A percentile compares a stretch with the other conserved stretches of the same genome.
Evolutionary conservation across 1,140 invertebrate species (phyloP).

Genomic region (Ephestia elutella): DNA sequence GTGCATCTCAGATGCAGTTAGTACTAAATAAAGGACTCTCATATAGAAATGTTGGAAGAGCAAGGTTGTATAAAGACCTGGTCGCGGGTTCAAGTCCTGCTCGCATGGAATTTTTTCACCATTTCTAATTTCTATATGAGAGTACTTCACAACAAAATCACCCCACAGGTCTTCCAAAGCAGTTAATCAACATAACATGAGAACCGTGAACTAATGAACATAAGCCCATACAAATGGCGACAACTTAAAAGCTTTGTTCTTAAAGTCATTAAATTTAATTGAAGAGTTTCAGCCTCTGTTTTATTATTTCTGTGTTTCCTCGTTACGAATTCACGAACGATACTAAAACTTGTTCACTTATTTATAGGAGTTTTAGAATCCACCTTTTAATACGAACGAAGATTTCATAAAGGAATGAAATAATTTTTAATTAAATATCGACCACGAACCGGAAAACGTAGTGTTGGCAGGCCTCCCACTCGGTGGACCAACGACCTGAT

Average conservation of each 20-base stretch:
- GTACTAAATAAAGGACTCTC: no score
- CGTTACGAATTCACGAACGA: slow-evolving; percentile 1
- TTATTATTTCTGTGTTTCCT: slow-evolving; percentile 4
- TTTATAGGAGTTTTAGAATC: neutral
- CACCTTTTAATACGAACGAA: no score
- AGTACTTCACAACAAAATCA: neutral
- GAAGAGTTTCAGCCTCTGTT: slow-evolving; percentile 1
- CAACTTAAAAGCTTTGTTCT: slow-evolving; percentile 5
- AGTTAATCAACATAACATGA: neutral
- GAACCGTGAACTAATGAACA: neutral
- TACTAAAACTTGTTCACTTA: neutral
- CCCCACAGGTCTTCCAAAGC: neutral
- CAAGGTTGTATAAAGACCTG: no score
- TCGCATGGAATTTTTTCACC: no score
- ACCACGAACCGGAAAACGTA: no score
- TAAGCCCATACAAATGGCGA: neutral
- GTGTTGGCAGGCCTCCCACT: no score
- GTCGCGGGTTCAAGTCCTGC: no score
- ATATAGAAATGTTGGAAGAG: no score
- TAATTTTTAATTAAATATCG: no score
- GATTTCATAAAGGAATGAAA: slow-evolving; percentile 12
- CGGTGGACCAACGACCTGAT: no score
- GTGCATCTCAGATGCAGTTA: no score
- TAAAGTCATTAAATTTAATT: slow-evolving; percentile 4
- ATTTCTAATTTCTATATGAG: no score